Evolutionary conservation across 2,888 invertebrate species (phyloP), one percentile per base, ranked within the genome.

Genomic region (Globia sparganii): DNA sequence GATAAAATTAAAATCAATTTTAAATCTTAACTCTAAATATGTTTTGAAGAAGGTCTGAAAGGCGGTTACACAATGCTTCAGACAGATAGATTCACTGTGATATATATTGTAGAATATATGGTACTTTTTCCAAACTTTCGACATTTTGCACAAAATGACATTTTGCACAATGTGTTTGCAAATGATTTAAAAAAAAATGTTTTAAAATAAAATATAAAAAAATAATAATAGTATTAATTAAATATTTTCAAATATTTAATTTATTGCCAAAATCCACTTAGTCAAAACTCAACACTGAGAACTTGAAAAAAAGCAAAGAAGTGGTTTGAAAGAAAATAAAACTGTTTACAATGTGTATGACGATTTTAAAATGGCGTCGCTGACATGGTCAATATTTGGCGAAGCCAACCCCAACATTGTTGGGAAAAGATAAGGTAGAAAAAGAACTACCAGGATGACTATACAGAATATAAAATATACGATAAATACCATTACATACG

Each of bases 371-470:
- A 90, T 87, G 91, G 90, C 82, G 94, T 94, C 15, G 83, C 83
- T 13, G 93, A 93, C 34, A 94, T 95, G 92, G 95, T 88, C 87
- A 93, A 78, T 93, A 93, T 89, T 93, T 96, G 90, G 91, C 92
- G 78, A 28, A 65, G 18, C n/a, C 40, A 15, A 25, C 21, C 21
- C 13, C 11, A 28, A 21, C 18, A n/a, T n/a, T 37, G 9, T 65
- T 40, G 18, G 25, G 66, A 15, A 53, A 25, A 53, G 8, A 56
- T 9, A 25, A 18, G 15, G 15, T 34, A 18, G 9, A 34, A 67
- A 5, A 34, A 18, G n/a, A 56, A 31, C 9, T 46, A 28, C 28
- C 11, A n/a, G n/a, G 9, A 9, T 37, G 15, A n/a, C 9, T 18
- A 11, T n/a, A 25, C 25, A 2, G 25, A 49, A 46, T 67, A 46